phyloP scores from a whole-genome alignment of 2,888 invertebrate species.

The Conus canariensis region DNA sequence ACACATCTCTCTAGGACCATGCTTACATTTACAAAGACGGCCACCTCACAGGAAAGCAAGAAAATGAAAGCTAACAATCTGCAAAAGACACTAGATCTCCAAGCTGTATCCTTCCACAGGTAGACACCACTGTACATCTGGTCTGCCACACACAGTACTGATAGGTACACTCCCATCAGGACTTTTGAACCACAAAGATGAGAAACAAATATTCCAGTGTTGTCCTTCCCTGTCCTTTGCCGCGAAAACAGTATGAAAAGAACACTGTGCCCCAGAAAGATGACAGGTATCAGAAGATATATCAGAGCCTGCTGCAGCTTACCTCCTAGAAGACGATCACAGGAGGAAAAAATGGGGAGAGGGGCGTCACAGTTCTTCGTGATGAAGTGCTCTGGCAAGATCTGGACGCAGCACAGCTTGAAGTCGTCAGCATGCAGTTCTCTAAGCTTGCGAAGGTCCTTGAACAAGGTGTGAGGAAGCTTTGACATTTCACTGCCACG shows the following conservation, averaged over 20 bases:
- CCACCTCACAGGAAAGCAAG: background rate
- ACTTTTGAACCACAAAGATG: background rate
- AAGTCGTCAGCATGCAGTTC: background rate
- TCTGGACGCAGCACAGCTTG: background rate
- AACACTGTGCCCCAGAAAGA: background rate
- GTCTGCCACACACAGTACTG: background rate
- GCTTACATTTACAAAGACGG: background rate
- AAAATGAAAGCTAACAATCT: background rate
- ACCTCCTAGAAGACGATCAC: background rate
- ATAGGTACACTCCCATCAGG: slow-evolving; percentile 8
- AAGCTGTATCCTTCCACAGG: slow-evolving; percentile 6
- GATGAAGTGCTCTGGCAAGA: background rate
- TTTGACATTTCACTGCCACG: background rate
- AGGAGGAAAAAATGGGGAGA: background rate
- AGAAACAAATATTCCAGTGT: background rate
- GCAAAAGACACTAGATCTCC: background rate
- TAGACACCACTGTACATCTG: background rate
- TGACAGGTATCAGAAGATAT: background rate
- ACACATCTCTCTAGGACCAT: background rate
- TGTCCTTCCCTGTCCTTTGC: too few relatives aligned
- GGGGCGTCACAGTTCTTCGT: background rate
- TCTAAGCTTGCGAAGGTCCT: background rate
- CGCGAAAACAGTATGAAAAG: background rate
- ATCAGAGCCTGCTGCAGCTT: background rate
- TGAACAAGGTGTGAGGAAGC: background rate